Base-by-base conservation (phyloP, 1,140 invertebrate genomes). In the Cheumatopsyche charites region DNA sequence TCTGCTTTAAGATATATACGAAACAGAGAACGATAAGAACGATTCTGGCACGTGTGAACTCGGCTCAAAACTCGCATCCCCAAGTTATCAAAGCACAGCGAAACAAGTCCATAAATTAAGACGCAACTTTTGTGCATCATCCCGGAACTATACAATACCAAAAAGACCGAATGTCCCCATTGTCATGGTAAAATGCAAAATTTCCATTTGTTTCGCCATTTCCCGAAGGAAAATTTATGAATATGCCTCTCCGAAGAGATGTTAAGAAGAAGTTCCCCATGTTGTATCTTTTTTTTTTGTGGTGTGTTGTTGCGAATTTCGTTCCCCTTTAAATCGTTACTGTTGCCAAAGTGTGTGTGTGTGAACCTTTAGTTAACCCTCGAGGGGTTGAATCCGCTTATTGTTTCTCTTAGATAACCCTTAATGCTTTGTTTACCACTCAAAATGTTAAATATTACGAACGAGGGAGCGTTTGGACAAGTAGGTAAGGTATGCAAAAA, bases 351-450 rank as follows among this genome's bases (percentile, higher is more conserved):
- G 25, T 17, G 13, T 62, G 55, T 36, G 29, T 4, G 9, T 9
- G 29, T n/a, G n/a, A n/a, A n/a, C n/a, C n/a, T n/a, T 36, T 36
- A 36, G 29, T 36, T 36, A 36, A 36, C 29, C 29, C 29, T 36
- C 21, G 21, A 58, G 49, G 70, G 63, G 36, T 72, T 25, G 47
- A 26, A 55, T 12, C 26, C 41, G 11, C 29, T 23, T 55, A 70
- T 73, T 74, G 68, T 74, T 74, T 74, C 69, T 71, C 25, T 29
- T 7, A 71, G 72, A 74, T 74, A 74, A 62, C 73, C 73, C 71
- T 67, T 74, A 71, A 74, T 71, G 73, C 61, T 67, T 74, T 74
- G 73, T 74, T 74, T 74, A 71, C 73, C 65, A 74, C 73, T 74
- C 69, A 26, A 71, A 58, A 47, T 15, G 25, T 69, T 52, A 47